Conservation (phyloP, 2,113 vertebrate genomes). For the Tauraco erythrolophus region DNA sequence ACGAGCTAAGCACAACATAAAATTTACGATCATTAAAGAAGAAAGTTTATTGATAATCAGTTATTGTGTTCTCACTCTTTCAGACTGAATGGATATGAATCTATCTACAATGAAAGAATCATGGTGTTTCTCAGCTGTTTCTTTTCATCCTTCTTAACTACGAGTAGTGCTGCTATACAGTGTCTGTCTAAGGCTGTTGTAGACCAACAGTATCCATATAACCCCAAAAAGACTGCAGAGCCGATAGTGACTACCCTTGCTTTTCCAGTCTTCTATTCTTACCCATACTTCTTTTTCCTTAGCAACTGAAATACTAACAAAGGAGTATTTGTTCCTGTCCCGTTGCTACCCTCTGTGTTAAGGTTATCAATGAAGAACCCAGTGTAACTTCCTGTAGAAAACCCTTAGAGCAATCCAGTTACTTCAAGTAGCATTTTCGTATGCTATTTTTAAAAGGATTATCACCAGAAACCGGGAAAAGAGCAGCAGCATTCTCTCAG, state of each 20-base stretch:
- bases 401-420: background rate
- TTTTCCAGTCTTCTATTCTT: background rate
- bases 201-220: background rate
- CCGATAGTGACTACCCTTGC: background rate
- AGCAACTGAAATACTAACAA: background rate
- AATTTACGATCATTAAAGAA: background rate
- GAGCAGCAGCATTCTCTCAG: background rate
- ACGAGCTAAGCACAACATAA: background rate
- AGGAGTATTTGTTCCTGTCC: background rate
- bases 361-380: background rate
- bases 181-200: background rate
- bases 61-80: background rate
- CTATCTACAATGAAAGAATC: background rate
- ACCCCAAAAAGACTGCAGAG: background rate
- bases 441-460: background rate
- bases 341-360: background rate
- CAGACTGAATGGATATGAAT: background rate
- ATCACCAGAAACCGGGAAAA: background rate
- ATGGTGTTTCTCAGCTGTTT: background rate
- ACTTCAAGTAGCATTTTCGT: background rate
- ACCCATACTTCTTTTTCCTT: background rate
- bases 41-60: background rate
- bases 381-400: background rate
- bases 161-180: background rate
- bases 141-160: background rate